Percentiles rank a stretch among this genome's conserved stretches.
phyloP scores from a whole-genome alignment of 2,888 invertebrate species.

The Philereme transversata region DNA sequence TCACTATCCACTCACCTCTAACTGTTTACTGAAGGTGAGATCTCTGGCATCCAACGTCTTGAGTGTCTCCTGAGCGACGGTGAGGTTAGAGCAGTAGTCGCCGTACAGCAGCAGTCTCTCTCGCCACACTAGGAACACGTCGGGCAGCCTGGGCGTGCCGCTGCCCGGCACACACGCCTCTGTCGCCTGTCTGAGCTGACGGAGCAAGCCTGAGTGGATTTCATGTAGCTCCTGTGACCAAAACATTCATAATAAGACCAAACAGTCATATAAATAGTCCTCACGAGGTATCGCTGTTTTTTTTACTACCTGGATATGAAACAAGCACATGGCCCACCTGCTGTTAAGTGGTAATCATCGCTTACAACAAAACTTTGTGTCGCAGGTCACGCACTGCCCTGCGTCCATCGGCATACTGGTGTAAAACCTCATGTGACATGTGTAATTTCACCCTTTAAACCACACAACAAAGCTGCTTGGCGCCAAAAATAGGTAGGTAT shows the following conservation, averaged over 20 bases:
- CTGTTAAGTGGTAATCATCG: too few relatives aligned
- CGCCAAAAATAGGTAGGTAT: too few relatives aligned
- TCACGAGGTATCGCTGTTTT: too few relatives aligned
- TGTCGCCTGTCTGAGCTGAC: slow-evolving; percentile 90
- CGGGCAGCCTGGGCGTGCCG: slow-evolving; percentile 85
- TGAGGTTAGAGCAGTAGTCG: slow-evolving; percentile 97
- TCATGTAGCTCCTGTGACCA: slow-evolving; percentile 89
- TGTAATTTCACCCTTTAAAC: too few relatives aligned
- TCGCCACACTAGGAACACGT: slow-evolving; percentile 95
- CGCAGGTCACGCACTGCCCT: too few relatives aligned
- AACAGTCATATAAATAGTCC: too few relatives aligned
- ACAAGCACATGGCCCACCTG: too few relatives aligned
- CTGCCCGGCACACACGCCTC: slow-evolving; percentile 82
- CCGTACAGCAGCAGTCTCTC: slow-evolving; percentile 97
- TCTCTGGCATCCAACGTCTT: slow-evolving; percentile 89
- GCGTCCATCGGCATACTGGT: too few relatives aligned
- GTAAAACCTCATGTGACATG: too few relatives aligned
- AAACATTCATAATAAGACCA: neutral
- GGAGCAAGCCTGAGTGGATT: slow-evolving; percentile 93
- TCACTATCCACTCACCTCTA: slow-evolving; percentile 86
- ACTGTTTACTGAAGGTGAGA: slow-evolving; percentile 86
- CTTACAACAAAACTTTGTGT: too few relatives aligned
- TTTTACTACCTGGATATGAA: too few relatives aligned
- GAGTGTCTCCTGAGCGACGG: slow-evolving; percentile 93
- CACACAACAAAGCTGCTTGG: too few relatives aligned